phyloP scores from a whole-genome alignment of 2,888 invertebrate genomes.

The Chymomyza fuscimana region DNA sequence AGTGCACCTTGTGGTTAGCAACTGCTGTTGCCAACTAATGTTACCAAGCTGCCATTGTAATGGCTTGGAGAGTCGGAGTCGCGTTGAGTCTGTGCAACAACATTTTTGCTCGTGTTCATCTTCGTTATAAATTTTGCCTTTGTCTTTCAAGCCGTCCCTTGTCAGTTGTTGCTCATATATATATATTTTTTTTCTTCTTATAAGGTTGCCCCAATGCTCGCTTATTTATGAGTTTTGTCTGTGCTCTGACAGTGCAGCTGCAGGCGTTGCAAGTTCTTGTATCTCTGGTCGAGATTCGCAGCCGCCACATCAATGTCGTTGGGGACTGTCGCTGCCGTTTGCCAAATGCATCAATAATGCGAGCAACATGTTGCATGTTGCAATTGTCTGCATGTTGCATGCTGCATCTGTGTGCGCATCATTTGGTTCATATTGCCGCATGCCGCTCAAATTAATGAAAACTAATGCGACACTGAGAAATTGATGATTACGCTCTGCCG shows the following conservation, averaged over 20 bases:
- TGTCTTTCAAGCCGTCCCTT: neutral
- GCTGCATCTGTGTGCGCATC: slow-evolving; percentile 64
- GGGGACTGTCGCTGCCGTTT: slow-evolving; percentile 66
- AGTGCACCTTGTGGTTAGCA: neutral
- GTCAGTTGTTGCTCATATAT: neutral
- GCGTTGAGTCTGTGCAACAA: neutral
- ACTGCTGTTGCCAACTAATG: neutral
- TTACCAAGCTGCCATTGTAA: neutral
- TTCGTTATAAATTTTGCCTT: neutral
- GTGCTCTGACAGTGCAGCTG: slow-evolving; percentile 52
- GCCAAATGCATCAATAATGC: slow-evolving; percentile 70
- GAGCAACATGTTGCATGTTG: slow-evolving; percentile 57
- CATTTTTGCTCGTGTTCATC: neutral
- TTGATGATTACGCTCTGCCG: slow-evolving; percentile 68
- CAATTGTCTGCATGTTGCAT: slow-evolving; percentile 52
- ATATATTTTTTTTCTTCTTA: neutral
- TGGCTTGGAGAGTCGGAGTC: neutral
- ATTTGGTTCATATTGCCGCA: slow-evolving; percentile 34
- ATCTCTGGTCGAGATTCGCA: slow-evolving; percentile 23
- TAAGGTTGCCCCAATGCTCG: slow-evolving; percentile 28
- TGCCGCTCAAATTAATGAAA: slow-evolving; percentile 73
- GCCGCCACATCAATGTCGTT: slow-evolving; percentile 55
- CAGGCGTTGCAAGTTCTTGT: slow-evolving; percentile 7
- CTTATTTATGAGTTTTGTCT: slow-evolving; percentile 69
- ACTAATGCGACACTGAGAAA: slow-evolving; percentile 75